phyloP scores from a whole-genome alignment of 2,888 invertebrate species.

The Tetragnatha montana region DNA sequence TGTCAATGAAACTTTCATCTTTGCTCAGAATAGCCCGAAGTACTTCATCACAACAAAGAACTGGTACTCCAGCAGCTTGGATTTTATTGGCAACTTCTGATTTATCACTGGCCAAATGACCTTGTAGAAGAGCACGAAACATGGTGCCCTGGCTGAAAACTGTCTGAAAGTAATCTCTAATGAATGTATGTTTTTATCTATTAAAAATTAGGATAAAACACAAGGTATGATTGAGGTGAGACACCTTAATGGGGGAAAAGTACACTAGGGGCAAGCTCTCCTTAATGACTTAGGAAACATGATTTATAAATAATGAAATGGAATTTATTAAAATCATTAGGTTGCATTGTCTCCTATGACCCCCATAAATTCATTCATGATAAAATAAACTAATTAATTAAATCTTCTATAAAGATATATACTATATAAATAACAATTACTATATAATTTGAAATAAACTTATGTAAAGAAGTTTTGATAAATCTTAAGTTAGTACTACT shows the following conservation, averaged over 20 bases:
- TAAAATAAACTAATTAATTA: too few species aligned
- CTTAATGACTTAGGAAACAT: neutral
- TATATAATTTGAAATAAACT: too few species aligned
- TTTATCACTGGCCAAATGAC: constrained; percentile 50
- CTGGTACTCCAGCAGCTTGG: constrained; percentile 26
- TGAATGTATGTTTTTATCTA: neutral
- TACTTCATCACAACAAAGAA: constrained; percentile 48
- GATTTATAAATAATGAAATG: neutral
- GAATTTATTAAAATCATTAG: too few species aligned
- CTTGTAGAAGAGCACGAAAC: constrained; percentile 47
- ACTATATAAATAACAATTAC: too few species aligned
- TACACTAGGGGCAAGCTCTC: neutral
- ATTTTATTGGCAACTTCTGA: constrained; percentile 33
- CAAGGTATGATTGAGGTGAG: neutral
- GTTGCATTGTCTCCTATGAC: too few species aligned
- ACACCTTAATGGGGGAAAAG: neutral
- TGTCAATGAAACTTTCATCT: constrained; percentile 6
- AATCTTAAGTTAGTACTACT: too few species aligned
- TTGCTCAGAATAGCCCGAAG: constrained; percentile 37
- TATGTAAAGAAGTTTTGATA: too few species aligned
- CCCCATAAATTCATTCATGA: too few species aligned
- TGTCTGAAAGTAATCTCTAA: constrained; percentile 1
- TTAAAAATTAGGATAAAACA: neutral
- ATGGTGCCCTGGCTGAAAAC: neutral
- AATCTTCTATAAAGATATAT: too few species aligned